Conservation (phyloP, 2,797 vertebrate species). For the Enoplosus armatus region DNA sequence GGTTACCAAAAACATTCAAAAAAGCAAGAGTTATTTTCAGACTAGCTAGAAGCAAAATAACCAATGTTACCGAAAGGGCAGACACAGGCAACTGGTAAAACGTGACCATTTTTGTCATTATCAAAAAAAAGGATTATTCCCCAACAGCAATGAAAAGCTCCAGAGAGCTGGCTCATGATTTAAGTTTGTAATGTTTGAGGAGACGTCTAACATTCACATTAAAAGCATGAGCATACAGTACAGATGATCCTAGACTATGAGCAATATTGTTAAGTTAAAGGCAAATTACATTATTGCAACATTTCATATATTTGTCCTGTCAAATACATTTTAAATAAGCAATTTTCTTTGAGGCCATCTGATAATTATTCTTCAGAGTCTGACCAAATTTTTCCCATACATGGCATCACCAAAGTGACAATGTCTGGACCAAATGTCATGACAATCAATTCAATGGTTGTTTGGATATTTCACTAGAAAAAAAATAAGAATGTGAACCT, state of each 20-base stretch:
- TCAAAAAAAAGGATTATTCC: background rate
- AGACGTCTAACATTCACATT: background rate
- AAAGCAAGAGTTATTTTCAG: conserved; percentile 73
- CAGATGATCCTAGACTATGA: background rate
- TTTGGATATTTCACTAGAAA: background rate
- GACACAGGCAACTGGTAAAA: conserved; percentile 47
- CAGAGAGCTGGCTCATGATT: conserved; percentile 5
- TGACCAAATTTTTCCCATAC: too few relatives aligned
- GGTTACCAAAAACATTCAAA: conserved; percentile 73
- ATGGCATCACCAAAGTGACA: too few relatives aligned
- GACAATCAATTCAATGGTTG: background rate
- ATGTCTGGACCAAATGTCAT: background rate
- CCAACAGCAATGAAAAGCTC: background rate
- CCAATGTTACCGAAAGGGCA: conserved; percentile 46
- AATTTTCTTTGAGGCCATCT: background rate
- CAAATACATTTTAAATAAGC: background rate
- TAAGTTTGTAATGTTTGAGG: background rate
- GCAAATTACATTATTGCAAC: background rate
- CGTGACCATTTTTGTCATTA: conserved; percentile 19
- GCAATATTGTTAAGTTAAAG: background rate
- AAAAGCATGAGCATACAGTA: background rate
- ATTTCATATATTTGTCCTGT: background rate
- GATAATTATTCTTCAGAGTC: background rate
- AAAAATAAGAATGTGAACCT: too few relatives aligned
- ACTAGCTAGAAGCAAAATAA: conserved; percentile 57